Conservation (phyloP, 2,888 invertebrate species). For the Diogma glabrata region DNA sequence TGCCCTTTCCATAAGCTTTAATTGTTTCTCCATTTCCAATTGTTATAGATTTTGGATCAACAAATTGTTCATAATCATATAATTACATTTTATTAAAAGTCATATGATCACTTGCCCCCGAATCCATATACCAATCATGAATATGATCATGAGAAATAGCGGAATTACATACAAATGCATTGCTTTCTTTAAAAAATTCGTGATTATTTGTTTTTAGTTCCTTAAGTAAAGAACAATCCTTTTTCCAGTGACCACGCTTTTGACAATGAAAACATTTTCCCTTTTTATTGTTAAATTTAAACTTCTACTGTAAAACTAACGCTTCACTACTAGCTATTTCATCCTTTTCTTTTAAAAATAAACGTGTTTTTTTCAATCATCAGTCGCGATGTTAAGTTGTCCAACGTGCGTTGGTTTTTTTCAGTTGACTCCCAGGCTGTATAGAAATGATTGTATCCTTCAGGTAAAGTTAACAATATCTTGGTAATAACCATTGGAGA, state of each 20-base stretch:
- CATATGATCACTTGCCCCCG: conserved; percentile 21
- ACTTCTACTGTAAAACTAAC: not conserved
- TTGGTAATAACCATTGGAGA: conserved; percentile 17
- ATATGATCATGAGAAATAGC: too few species aligned
- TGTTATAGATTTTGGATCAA: too few species aligned
- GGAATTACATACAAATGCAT: too few species aligned
- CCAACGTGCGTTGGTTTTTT: conserved; percentile 19
- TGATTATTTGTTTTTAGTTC: conserved; percentile 2
- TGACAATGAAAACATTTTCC: conserved; percentile 19
- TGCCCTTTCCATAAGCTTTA: conserved; percentile 15
- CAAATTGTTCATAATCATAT: too few species aligned
- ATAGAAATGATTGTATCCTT: too few species aligned
- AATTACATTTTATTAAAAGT: conserved; percentile 1
- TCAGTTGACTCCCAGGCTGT: conserved; percentile 23
- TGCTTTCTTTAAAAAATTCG: too few species aligned
- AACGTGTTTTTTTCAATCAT: conserved; percentile 13
- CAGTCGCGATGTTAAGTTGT: conserved; percentile 18
- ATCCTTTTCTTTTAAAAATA: conserved; percentile 19
- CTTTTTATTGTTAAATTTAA: not conserved
- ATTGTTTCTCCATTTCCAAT: conserved; percentile 19
- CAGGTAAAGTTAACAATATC: conserved; percentile 20
- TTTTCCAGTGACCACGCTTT: conserved; percentile 19
- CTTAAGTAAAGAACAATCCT: conserved; percentile 16
- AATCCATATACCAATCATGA: conserved; percentile 18
- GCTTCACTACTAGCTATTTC: conserved; percentile 12